These are phyloP conservation scores for Gastrophryne carolinensis DNA, from an alignment of 2,797 vertebrate genomes.

Conservation along the genomic window DNA sequence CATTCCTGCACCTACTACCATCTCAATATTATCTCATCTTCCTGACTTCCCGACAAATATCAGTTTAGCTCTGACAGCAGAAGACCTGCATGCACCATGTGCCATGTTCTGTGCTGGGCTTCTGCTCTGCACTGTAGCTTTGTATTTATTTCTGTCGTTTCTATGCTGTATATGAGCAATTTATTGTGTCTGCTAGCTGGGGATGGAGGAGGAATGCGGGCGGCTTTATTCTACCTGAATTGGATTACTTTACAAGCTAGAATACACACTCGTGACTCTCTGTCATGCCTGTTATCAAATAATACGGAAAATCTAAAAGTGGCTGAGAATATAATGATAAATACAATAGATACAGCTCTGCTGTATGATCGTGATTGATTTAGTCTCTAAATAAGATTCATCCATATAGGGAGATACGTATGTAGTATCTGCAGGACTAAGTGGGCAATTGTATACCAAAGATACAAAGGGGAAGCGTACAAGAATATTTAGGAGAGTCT, in stretches of 20 bases:
- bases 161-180: background rate
- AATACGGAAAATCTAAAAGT: background rate
- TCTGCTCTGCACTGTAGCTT: background rate
- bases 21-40: constrained; percentile 14
- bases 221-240: background rate
- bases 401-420: background rate
- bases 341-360: background rate
- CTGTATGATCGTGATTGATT: background rate
- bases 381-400: background rate
- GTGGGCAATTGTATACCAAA: no score
- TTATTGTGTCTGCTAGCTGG: background rate
- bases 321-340: background rate
- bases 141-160: constrained; percentile 10
- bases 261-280: background rate
- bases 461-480: no score
- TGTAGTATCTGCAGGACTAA: no score
- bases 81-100: background rate
- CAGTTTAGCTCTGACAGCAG: background rate
- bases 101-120: background rate
- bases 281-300: background rate
- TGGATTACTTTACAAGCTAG: background rate
- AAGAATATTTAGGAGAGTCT: no score
- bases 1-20: constrained; percentile 32
- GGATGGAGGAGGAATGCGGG: background rate
- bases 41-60: constrained; percentile 5